Evolutionary conservation across 2,888 invertebrate species (phyloP).

Genomic region (Cyrtodaria siliqua): DNA sequence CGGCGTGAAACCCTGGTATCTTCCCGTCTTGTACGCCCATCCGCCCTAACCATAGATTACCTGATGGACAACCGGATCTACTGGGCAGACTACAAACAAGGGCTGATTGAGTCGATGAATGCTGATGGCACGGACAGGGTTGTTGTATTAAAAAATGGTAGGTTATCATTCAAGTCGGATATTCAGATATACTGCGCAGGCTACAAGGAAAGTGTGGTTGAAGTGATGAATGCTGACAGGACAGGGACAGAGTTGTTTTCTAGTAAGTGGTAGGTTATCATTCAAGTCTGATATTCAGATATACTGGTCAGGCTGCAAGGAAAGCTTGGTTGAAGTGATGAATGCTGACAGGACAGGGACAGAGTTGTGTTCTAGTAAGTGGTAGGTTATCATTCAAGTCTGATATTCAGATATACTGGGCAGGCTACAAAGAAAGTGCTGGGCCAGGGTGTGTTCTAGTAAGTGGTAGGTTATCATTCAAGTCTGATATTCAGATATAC

Average conservation of each 20-base stretch:
- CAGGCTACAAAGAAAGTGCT: conserved; percentile 92
- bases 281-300: too few species aligned
- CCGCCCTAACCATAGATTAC: conserved; percentile 95
- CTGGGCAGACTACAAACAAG: conserved; percentile 96
- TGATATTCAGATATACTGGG: conserved; percentile 97
- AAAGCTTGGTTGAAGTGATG: too few species aligned
- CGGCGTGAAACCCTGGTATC: conserved; percentile 93
- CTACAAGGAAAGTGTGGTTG: conserved; percentile 89
- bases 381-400: too few species aligned
- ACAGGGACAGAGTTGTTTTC: conserved; percentile 70
- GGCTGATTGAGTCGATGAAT: conserved; percentile 83
- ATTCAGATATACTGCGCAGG: conserved; percentile 98
- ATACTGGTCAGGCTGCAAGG: too few species aligned
- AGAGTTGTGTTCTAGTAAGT: too few species aligned
- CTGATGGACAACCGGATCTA: conserved; percentile 92
- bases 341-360: background rate
- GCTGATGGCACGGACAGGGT: conserved; percentile 81
- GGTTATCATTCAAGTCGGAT: conserved; percentile 87
- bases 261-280: too few species aligned
- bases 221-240: conserved; percentile 83
- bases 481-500: conserved; percentile 95
- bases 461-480: too few species aligned
- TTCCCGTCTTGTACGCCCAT: conserved; percentile 90
- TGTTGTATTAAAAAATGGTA: too few species aligned
- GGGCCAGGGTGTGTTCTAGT: conserved; percentile 66